Conservation (phyloP, 1,140 invertebrate genomes). For the Protaetia brevitarsis region DNA sequence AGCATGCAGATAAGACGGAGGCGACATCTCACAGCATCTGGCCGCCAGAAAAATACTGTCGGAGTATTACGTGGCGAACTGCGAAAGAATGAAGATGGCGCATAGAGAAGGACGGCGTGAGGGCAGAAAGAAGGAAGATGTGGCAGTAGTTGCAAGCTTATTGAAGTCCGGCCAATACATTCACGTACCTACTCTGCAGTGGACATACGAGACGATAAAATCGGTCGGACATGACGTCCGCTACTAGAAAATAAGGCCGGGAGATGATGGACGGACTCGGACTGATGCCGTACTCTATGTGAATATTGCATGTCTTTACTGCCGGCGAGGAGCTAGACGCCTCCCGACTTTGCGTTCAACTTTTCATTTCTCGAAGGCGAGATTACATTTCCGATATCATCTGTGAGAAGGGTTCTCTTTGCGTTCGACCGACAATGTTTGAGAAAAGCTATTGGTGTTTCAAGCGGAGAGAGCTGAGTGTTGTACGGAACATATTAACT, state of each 20-base stretch:
- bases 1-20: conserved; percentile 1
- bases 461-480: too few species aligned
- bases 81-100: neutral
- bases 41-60: neutral
- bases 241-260: neutral
- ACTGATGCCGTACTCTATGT: neutral
- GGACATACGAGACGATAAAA: conserved; percentile 5
- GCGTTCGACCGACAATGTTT: neutral
- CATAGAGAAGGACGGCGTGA: too few species aligned
- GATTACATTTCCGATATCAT: conserved; percentile 4
- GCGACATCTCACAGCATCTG: neutral
- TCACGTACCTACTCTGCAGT: neutral
- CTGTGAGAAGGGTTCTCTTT: neutral
- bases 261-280: neutral
- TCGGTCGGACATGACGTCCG: neutral
- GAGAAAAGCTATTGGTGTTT: too few species aligned
- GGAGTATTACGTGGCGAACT: neutral
- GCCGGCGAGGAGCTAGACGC: neutral
- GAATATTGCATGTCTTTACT: conserved; percentile 4
- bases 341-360: neutral
- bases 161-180: neutral
- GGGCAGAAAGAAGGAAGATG: neutral
- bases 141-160: neutral
- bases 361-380: neutral
- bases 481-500: too few species aligned